Evolutionary conservation across 2,113 vertebrate species (phyloP).

Genomic region (Phrynosoma platyrhinos): DNA sequence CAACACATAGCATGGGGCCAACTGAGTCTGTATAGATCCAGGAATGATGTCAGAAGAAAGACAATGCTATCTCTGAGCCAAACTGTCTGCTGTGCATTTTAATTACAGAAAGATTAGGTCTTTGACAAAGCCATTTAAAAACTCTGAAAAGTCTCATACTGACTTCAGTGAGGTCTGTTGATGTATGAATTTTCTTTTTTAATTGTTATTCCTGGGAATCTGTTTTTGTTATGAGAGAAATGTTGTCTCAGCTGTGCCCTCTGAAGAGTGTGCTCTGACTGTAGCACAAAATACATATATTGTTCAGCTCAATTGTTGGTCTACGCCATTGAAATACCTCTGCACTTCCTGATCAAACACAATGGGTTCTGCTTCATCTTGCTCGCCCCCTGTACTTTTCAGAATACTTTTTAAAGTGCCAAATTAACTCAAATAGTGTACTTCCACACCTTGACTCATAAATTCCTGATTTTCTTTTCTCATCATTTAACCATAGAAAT

Average conservation of each 20-base stretch:
- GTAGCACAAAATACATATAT: background rate
- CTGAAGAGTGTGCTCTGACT: background rate
- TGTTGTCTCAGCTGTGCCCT: constrained; percentile 20
- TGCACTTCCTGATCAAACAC: background rate
- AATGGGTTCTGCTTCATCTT: background rate
- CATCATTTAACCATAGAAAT: background rate
- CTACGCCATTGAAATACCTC: constrained; percentile 17
- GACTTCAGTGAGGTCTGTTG: background rate
- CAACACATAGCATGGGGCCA: background rate
- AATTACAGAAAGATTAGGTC: background rate
- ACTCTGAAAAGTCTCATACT: background rate
- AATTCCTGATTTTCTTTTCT: background rate
- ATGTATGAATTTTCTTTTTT: background rate
- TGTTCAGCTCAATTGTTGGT: constrained; percentile 24
- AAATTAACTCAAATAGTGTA: background rate
- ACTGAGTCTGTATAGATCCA: background rate
- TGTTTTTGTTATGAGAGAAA: constrained; percentile 18
- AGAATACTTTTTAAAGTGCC: background rate
- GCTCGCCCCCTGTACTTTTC: background rate
- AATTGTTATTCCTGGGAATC: background rate
- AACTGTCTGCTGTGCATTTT: background rate
- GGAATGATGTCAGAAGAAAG: background rate
- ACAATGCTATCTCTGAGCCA: background rate
- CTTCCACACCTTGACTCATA: background rate
- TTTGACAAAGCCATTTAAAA: background rate